Conservation (phyloP, 2,797 vertebrate genomes). For the Gallinago nigripennis region DNA sequence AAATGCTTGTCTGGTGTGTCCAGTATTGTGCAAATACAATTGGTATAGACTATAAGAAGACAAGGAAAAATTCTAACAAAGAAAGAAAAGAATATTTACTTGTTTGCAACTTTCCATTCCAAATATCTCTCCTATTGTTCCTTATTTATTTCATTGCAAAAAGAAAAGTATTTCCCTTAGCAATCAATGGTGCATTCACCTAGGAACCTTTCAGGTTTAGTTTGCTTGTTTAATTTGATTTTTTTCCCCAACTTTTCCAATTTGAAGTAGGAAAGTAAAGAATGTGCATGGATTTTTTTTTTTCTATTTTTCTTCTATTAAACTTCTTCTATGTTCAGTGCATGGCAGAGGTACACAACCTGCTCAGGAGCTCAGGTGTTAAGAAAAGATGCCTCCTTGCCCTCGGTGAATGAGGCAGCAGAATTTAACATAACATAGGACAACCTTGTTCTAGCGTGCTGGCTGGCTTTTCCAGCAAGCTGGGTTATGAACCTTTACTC, state of each 20-base stretch:
- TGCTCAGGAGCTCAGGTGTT: rapidly evolving
- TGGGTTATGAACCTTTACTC: not conserved
- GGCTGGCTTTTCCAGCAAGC: not conserved
- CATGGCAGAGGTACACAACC: rapidly evolving
- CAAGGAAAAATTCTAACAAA: not conserved
- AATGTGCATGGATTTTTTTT: not conserved
- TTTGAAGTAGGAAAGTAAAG: not conserved
- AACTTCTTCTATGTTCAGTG: not conserved
- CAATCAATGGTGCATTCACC: not conserved
- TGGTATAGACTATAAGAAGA: not conserved
- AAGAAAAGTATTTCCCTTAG: not conserved
- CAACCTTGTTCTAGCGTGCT: not conserved
- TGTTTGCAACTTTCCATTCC: not conserved
- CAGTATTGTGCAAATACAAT: not conserved
- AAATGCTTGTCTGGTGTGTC: not conserved
- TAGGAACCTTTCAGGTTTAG: not conserved
- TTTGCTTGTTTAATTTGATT: not conserved
- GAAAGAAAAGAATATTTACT: not conserved
- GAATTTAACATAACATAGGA: not conserved
- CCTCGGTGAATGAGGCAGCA: not conserved
- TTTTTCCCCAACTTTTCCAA: not conserved
- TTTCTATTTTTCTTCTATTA: not conserved
- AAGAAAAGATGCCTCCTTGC: not conserved
- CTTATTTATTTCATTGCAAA: not conserved
- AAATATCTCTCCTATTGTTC: not conserved